phyloP scores from a whole-genome alignment of 2,888 invertebrate species.

The Plagiodera versicolora region DNA sequence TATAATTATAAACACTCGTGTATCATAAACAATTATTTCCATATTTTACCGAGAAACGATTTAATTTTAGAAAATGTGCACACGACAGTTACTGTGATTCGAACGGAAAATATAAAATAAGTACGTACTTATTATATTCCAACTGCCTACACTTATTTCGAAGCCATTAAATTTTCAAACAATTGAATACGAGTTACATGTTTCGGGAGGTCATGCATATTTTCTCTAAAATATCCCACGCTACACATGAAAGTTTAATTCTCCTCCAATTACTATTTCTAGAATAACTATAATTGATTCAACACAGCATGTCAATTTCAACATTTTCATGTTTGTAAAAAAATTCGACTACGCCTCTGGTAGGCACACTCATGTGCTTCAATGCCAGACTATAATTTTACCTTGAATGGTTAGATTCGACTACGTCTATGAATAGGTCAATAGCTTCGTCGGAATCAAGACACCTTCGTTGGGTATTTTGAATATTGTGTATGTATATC shows the following conservation, averaged over 20 bases:
- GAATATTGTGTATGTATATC: constrained; percentile 14
- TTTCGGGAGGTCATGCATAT: neutral
- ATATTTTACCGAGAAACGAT: too few relatives aligned
- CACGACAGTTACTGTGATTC: too few relatives aligned
- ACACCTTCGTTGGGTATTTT: constrained; percentile 32
- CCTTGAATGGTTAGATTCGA: too few relatives aligned
- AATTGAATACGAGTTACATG: neutral
- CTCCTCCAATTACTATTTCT: neutral
- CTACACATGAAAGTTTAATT: neutral
- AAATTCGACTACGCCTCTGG: too few relatives aligned
- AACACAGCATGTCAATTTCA: too few relatives aligned
- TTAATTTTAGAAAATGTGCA: too few relatives aligned
- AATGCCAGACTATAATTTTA: too few relatives aligned
- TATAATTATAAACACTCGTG: too few relatives aligned
- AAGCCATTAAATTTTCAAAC: neutral
- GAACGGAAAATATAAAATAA: neutral
- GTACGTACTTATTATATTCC: neutral
- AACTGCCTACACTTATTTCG: neutral
- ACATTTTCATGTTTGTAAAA: too few relatives aligned
- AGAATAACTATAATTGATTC: neutral
- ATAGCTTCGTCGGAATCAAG: constrained; percentile 43
- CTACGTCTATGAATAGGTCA: constrained; percentile 41
- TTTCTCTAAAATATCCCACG: neutral
- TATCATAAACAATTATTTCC: too few relatives aligned
- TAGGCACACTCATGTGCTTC: too few relatives aligned